These are phyloP conservation scores for Gallinago stenura DNA, from an alignment of 2,797 vertebrate species.

Conservation along the genomic window DNA sequence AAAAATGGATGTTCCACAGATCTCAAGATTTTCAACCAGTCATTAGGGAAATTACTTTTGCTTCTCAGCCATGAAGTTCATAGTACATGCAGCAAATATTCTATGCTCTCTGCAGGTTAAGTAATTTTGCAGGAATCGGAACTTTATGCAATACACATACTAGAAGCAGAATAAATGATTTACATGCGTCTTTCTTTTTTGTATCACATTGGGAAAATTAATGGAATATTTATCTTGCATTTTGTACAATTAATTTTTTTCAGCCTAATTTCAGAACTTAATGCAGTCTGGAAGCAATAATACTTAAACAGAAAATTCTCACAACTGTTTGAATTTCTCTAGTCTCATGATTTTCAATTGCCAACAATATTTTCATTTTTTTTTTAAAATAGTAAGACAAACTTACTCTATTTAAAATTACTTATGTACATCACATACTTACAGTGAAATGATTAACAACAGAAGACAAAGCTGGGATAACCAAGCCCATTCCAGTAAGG, in stretches of 20 bases:
- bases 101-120: background rate
- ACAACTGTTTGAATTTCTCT: background rate
- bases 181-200: background rate
- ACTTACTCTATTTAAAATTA: background rate
- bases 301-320: background rate
- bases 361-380: background rate
- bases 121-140: background rate
- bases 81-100: background rate
- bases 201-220: background rate
- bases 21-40: background rate
- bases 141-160: background rate
- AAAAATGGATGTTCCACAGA: constrained; percentile 4
- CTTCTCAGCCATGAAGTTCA: background rate
- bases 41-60: constrained; percentile 30
- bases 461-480: background rate
- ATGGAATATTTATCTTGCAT: background rate
- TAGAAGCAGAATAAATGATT: background rate
- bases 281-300: background rate
- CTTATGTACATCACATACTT: background rate
- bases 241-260: background rate
- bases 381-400: background rate
- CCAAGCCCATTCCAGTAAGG: background rate
- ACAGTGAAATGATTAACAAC: background rate
- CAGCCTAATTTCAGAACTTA: background rate
- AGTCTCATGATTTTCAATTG: background rate